These are phyloP conservation scores for Balaenoptera acutorostrata DNA, from an alignment of 2,113 vertebrate genomes.

Conservation along the genomic window DNA sequence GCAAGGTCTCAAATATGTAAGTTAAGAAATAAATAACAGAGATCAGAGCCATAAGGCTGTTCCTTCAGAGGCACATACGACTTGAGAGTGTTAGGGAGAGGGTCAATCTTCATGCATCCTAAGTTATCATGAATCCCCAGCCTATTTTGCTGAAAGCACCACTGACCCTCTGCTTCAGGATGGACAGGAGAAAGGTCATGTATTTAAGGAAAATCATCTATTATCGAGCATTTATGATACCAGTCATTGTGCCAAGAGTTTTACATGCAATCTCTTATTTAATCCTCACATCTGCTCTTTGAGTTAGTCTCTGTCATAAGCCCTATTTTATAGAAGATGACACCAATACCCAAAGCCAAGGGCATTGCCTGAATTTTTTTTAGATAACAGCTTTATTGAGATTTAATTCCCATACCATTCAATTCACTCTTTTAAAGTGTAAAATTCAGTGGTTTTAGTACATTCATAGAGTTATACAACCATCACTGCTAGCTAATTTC, in stretches of 20 bases:
- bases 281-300: neutral
- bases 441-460: neutral
- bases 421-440: neutral
- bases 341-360: neutral
- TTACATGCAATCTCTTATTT: neutral
- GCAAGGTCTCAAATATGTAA: slow-evolving; percentile 58
- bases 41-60: neutral
- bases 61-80: neutral
- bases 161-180: neutral
- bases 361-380: neutral
- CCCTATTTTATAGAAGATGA: neutral
- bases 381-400: neutral
- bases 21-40: slow-evolving; percentile 73
- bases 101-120: neutral
- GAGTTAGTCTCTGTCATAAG: neutral
- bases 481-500: neutral
- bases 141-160: neutral
- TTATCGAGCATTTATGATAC: neutral
- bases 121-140: neutral
- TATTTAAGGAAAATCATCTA: neutral
- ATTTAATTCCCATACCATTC: neutral
- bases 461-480: neutral
- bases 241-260: neutral
- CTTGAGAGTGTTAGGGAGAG: neutral
- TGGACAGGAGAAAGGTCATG: neutral